phyloP scores from a whole-genome alignment of 1,140 invertebrate genomes.

The Pomacea maculata region DNA sequence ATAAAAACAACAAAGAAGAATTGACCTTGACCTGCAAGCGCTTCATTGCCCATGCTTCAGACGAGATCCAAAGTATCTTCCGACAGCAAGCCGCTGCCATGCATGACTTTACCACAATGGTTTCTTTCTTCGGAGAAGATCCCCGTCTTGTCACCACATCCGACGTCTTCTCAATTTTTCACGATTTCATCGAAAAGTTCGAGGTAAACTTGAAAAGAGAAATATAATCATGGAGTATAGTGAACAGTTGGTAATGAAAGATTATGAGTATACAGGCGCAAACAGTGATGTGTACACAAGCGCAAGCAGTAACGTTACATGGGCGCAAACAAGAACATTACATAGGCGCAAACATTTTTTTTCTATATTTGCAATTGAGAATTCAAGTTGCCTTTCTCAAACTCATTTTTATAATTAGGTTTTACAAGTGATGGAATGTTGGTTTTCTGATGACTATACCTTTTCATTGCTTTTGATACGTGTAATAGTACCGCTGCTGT shows the following conservation, averaged over 20 bases:
- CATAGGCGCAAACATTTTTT: background rate
- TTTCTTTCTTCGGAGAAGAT: conserved; percentile 62
- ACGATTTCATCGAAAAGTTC: conserved; percentile 63
- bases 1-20: too few relatives aligned
- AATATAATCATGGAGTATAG: background rate
- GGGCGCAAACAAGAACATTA: too few relatives aligned
- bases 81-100: conserved; percentile 51
- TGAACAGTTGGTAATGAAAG: background rate
- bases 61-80: conserved; percentile 56
- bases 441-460: too few relatives aligned
- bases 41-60: conserved; percentile 58
- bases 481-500: too few relatives aligned
- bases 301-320: background rate
- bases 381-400: too few relatives aligned
- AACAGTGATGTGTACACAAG: background rate
- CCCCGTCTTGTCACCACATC: conserved; percentile 49
- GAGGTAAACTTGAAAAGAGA: conserved; percentile 45
- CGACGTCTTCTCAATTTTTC: conserved; percentile 61
- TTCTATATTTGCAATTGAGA: background rate
- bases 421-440: too few relatives aligned
- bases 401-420: too few relatives aligned
- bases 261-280: background rate
- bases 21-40: conserved; percentile 36
- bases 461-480: too few relatives aligned
- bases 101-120: conserved; percentile 52